Evolutionary conservation across 2,888 invertebrate species (phyloP), one percentile per base, ranked within the genome.

Genomic region (Amphipyra tragopoginis): DNA sequence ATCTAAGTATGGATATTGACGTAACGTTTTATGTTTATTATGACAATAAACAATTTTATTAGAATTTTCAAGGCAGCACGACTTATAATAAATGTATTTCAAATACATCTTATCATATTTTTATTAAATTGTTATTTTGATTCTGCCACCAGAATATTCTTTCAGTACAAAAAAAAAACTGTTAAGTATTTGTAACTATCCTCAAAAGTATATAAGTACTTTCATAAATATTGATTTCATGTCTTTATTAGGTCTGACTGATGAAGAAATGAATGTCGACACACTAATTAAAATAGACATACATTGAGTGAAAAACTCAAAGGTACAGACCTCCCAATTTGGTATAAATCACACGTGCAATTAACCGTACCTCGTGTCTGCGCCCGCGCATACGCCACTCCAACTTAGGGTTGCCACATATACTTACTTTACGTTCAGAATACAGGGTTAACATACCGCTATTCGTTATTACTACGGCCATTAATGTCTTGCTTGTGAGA

Each of bases 321-420:
- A 65, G 65, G 62, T 13, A 34, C 40, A 49, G 74, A 69, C 72
- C 77, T 76, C 77, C 77, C 74, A 74, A 74, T 76, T 74, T 63
- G 74, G 76, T 78, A 76, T 77, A 79, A 77, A 75, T 75, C 78
- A 77, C 75, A 68, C 66, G 64, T 66, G 78, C 70, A 80, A 80
- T 80, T 80, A 80, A 74, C 76, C 57, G 70, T 63, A 58, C 64
- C 68, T 64, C 75, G 65, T 69, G 64, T 63, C 65, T 68, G 74
- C 71, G 53, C 59, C 66, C 57, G 71, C 67, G 79, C 74, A 75
- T 68, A 75, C 75, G 77, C 76, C 79, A 69, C 80, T 61, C 75
- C 14, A 11, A 14, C 10, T 2, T 21, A 71, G 68, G 71, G 71
- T 52, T 71, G 47, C 26, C 53, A 66, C 40, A 39, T 26, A 10